Evolutionary conservation across 2,113 vertebrate species (phyloP), one percentile per base, ranked within the genome.

Genomic region (Ammodytes dubius): DNA sequence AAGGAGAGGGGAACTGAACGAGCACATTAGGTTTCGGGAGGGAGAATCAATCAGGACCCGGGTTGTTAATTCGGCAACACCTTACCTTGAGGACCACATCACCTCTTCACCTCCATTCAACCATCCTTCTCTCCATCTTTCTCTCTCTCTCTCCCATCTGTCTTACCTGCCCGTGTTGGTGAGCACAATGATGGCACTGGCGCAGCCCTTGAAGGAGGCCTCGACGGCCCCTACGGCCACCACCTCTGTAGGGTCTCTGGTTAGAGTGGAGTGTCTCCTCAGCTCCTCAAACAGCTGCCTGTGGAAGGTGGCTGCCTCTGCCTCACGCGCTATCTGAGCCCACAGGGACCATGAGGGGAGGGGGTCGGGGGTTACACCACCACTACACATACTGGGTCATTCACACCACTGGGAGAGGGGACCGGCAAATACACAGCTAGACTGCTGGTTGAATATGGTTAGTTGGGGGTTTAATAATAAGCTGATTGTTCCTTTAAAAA

Each of bases 81-180:
- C 88, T 89, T 91, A 93, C 89, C 92, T 86, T 40, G 10, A n/a
- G 60, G 45, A 60, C 35, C 7, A 37, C 40, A 15, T 72, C 4
- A 0, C 47, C 27, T 61, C 39, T n/a, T n/a, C n/a, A n/a, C n/a
- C n/a, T n/a, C n/a, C n/a, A n/a, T n/a, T n/a, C n/a, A n/a, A n/a
- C n/a, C n/a, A n/a, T n/a, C n/a, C n/a, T n/a, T n/a, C n/a, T 69
- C 1, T 19, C 37, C 56, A 6, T 6, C 49, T 2, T 27, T 27
- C 27, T 27, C 27, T 27, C 27, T 27, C 27, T 27, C n/a, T n/a
- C n/a, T n/a, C n/a, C 27, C 27, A 27, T 68, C 79, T 35, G 17
- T 67, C 98, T 97, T 98, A 99, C 98, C 98, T 99, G 94, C 98
- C 98, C 74, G 96, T 97, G 89, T 99, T 99, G 94, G 98, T 99